A percentile compares a stretch with the other conserved stretches of the same genome.
phyloP scores from a whole-genome alignment of 2,113 vertebrate species.

The Ptychochromis oligacanthus region DNA sequence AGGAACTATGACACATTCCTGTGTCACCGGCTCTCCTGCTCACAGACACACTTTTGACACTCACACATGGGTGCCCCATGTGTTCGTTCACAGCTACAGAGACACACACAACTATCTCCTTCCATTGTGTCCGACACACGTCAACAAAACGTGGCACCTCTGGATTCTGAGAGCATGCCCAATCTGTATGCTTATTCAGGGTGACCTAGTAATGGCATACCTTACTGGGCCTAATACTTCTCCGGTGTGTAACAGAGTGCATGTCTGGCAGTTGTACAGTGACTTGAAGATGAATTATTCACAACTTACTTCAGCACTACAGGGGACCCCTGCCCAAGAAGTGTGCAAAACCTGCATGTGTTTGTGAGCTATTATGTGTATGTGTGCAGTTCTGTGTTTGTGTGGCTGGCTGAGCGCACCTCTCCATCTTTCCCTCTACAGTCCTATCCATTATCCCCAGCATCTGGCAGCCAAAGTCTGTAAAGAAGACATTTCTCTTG shows the following conservation, averaged over 20 bases:
- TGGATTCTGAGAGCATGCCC: constrained; percentile 23
- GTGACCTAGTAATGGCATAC: constrained; percentile 36
- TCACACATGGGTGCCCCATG: constrained; percentile 34
- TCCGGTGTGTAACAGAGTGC: constrained; percentile 21
- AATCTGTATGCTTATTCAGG: constrained; percentile 28
- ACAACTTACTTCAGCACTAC: constrained; percentile 29
- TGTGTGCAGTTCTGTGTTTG: constrained; percentile 36
- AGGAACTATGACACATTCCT: constrained; percentile 83
- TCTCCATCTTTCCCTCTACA: constrained; percentile 57
- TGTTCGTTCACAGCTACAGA: constrained; percentile 34
- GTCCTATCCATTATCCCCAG: constrained; percentile 69
- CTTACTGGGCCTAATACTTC: constrained; percentile 32
- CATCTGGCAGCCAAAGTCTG: constrained; percentile 69
- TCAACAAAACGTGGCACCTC: constrained; percentile 34
- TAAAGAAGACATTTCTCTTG: constrained; percentile 79
- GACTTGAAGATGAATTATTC: constrained; percentile 45
- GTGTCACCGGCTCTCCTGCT: constrained; percentile 70
- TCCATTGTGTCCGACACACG: background rate
- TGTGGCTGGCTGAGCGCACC: constrained; percentile 59
- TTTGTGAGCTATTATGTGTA: constrained; percentile 23
- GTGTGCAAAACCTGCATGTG: constrained; percentile 3
- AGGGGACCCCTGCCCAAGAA: constrained; percentile 40
- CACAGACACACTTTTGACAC: constrained; percentile 38
- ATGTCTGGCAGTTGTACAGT: constrained; percentile 24
- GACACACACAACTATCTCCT: background rate